A percentile compares a stretch with the other conserved stretches of the same genome.
phyloP scores from a whole-genome alignment of 92 coral and sea anemone genomes.

The Desmophyllum pertusum region DNA sequence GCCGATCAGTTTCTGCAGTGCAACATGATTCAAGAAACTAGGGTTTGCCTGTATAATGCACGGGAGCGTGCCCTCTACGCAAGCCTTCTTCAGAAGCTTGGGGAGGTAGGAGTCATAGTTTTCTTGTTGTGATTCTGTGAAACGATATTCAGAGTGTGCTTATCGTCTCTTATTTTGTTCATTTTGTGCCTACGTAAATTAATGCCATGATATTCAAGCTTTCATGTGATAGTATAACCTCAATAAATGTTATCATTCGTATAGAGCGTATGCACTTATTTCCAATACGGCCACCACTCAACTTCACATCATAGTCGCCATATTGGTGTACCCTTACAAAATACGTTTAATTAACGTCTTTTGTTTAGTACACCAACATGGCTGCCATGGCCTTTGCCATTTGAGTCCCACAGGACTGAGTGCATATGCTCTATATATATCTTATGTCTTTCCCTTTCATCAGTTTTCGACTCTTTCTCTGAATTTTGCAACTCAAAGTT shows the following conservation, averaged over 20 bases:
- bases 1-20: conserved; percentile 75
- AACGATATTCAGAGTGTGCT: neutral
- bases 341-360: no score
- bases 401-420: no score
- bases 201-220: neutral
- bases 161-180: no score
- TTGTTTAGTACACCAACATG: no score
- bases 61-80: conserved; percentile 71
- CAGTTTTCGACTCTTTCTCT: neutral
- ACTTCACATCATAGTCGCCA: no score
- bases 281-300: no score
- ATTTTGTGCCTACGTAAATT: no score
- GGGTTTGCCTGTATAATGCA: conserved; percentile 71
- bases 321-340: no score
- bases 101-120: conserved; percentile 56
- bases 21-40: conserved; percentile 71
- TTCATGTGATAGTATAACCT: neutral
- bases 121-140: neutral
- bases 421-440: neutral
- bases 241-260: no score
- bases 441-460: neutral
- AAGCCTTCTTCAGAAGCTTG: conserved; percentile 61
- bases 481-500: neutral
- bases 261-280: no score
- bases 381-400: no score